Base-by-base conservation (phyloP, 2,113 vertebrate species). In the Orthonyx spaldingii region DNA sequence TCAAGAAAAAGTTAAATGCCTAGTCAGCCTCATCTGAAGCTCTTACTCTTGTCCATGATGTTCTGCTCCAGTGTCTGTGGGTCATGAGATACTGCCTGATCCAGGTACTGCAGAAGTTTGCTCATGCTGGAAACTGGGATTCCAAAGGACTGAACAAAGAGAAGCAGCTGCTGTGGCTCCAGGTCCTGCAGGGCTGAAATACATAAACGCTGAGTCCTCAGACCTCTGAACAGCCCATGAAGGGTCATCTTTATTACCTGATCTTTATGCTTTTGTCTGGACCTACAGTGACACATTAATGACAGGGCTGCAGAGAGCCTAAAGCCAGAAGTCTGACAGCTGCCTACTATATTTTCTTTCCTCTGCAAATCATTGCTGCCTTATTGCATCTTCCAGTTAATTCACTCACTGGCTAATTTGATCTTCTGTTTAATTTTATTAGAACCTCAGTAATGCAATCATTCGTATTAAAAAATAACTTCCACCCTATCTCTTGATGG, bases 41-140 rank as follows among this genome's bases (percentile, higher is more conserved):
- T 44, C 98, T 98, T 95, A 99, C 99, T 99, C 95, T 99, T 99
- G 96, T 99, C 99, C 99, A 99, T 99, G 97, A 99, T 99, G 97
- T 99, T 99, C 96, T 99, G 98, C 88, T 99, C 99, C 91, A 99
- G 97, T 0, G 99, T 95, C 95, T 99, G 98, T 4, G 99, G 98
- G 80, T 99, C 99, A 33, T 99, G 99, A 83, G 99, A 99, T 27
- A 99, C 99, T 0, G 99, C 98, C 96, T 99, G 99, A 96, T 99
- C 99, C 97, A 99, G 97, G 92, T 99, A 98, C 97, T 99, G 99
- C 77, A 99, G 98, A 7, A 99, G 98, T 92, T 99, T 99, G 90
- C 99, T 99, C 99, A 99, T 99, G 96, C 99, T 99, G 96, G 99
- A 99, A 37, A 99, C 99, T 0, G 99, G 99, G 91, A 99, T 99